Base-by-base conservation (phyloP, 2,797 vertebrate species). In the Mallotus villosus region DNA sequence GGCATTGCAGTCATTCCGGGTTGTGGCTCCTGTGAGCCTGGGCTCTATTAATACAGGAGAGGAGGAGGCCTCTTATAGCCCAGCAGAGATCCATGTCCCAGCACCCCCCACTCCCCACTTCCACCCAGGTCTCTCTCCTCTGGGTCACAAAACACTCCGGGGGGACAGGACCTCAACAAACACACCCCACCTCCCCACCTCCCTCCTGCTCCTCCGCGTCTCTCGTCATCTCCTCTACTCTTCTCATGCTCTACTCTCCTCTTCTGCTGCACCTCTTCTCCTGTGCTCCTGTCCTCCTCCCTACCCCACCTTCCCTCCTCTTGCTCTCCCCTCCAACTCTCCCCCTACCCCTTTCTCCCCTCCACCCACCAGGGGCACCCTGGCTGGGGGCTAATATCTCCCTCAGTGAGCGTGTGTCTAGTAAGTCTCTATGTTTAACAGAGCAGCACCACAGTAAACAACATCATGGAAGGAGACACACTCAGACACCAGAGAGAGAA, bases 31-130 rank as follows among this genome's bases (percentile, higher is more conserved):
- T 90, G 83, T 80, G 75, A 78, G 88, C 88, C 86, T 76, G 63
- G 55, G 80, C 85, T 87, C 92, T 94, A 94, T 93, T 94, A 91
- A 93, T 94, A 93, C 83, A 88, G 79, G 61, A 61, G 11, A 79
- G 78, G 82, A 80, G 73, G 87, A 90, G 90, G 88, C 86, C 82
- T 84, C 80, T 82, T 80, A 67, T 71, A 75, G 69, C 65, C 74
- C 70, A 27, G 77, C 62, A 77, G 72, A 72, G 76, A 79, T 70
- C 72, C 64, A 62, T 59, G 57, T 76, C 83, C 73, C 59, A 71
- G 66, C 53, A 27, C 46, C n/a, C 58, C 11, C 7, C 29, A 21
- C 29, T 46, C 27, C 25, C 22, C 67, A 21, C 29, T 5, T 34
- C 60, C 57, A 32, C 37, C 17, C 58, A 53, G 8, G 37, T 25